phyloP scores from a whole-genome alignment of 2,113 vertebrate genomes.

The Cyrtonyx montezumae region DNA sequence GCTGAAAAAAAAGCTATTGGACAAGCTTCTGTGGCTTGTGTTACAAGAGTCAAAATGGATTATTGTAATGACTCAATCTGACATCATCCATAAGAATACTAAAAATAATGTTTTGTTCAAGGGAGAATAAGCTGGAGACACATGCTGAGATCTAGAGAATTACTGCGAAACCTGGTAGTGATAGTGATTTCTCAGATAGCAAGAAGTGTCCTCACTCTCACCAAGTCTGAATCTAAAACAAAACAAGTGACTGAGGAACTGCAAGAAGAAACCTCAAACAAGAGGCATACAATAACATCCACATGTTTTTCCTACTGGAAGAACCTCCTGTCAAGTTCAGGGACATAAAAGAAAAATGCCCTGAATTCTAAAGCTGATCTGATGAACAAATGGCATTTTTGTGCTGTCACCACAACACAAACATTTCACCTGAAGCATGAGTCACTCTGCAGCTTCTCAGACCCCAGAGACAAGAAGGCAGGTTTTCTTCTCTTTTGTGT shows the following conservation, averaged over 20 bases:
- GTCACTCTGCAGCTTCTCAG: background rate
- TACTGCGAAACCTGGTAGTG: background rate
- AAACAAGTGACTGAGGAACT: conserved; percentile 7
- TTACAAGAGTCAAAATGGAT: background rate
- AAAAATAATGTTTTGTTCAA: conserved; percentile 2
- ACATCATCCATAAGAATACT: background rate
- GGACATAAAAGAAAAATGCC: background rate
- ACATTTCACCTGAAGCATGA: background rate
- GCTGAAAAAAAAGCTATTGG: background rate
- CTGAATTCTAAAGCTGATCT: background rate
- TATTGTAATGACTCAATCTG: background rate
- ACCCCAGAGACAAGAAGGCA: background rate
- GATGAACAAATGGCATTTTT: background rate
- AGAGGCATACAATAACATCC: background rate
- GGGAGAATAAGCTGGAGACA: background rate
- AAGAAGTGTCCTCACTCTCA: background rate
- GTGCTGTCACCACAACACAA: background rate
- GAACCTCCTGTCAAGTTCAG: background rate
- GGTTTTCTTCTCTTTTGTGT: background rate
- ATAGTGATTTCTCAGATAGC: background rate
- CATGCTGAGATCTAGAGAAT: background rate
- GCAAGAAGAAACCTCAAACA: background rate
- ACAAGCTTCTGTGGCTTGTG: background rate
- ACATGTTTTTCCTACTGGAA: background rate
- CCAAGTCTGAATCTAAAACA: background rate